phyloP scores from a whole-genome alignment of 2,797 vertebrate genomes.

The Sebastes paucispinis region DNA sequence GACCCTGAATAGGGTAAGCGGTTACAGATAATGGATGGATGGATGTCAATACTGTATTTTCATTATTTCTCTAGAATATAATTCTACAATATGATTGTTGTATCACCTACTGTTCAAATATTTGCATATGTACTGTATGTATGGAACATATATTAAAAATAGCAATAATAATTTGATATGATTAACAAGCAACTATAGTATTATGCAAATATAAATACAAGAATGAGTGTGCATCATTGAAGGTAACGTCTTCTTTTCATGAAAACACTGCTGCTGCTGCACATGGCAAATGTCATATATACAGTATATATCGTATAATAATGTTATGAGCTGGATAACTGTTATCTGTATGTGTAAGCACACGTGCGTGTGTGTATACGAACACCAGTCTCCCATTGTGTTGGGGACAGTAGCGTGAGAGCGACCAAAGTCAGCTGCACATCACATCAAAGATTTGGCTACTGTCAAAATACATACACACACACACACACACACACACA shows the following conservation, averaged over 20 bases:
- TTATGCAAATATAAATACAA: no score
- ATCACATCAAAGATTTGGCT: conserved; percentile 73
- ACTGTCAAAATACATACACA: conserved; percentile 23
- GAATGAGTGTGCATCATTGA: no score
- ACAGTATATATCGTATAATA: no score
- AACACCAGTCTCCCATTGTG: conserved; percentile 66
- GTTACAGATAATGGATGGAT: no score
- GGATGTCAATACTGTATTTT: background rate
- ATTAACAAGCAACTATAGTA: no score
- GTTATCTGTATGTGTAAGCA: background rate
- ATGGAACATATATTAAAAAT: no score
- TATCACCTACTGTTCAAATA: background rate
- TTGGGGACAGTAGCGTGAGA: conserved; percentile 62
- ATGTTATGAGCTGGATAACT: background rate
- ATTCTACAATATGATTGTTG: background rate
- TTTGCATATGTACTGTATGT: no score
- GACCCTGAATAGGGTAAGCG: no score
- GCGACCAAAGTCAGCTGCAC: conserved; percentile 59
- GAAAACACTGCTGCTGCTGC: background rate
- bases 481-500: conserved; percentile 38
- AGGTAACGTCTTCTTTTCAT: background rate
- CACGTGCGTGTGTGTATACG: conserved; percentile 15
- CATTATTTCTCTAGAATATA: background rate
- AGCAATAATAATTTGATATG: no score
- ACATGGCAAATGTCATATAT: background rate